A percentile compares a stretch with the other conserved stretches of the same genome.
These are phyloP conservation scores for Eretmocerus hayati DNA, from an alignment of 2,888 invertebrate genomes.

Conservation along the genomic window DNA sequence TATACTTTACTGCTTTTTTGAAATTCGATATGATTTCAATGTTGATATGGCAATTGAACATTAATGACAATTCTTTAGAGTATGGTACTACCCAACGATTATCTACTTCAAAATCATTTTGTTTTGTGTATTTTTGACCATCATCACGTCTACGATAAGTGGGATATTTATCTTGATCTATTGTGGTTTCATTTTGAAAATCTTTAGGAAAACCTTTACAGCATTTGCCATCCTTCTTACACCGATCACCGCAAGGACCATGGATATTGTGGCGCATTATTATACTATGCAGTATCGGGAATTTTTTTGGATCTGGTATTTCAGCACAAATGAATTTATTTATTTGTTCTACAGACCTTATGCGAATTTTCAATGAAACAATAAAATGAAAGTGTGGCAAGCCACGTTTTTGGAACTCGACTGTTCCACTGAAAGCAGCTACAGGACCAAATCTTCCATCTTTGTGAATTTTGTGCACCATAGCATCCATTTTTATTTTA, in stretches of 20 bases:
- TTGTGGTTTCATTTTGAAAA: conserved; percentile 25
- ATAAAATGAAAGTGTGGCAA: conserved; percentile 19
- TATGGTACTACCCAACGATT: conserved; percentile 37
- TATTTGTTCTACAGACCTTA: conserved; percentile 20
- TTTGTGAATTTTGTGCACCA: conserved; percentile 15
- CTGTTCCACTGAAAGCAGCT: conserved; percentile 16
- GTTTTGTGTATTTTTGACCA: conserved; percentile 16
- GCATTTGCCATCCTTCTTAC: conserved; percentile 25
- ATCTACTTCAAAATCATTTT: conserved; percentile 26
- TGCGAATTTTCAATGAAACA: conserved; percentile 1
- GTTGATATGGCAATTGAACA: conserved; percentile 32
- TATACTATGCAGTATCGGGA: conserved; percentile 31
- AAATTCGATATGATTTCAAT: conserved; percentile 30
- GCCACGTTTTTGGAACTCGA: conserved; percentile 16
- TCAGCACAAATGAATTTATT: conserved; percentile 15
- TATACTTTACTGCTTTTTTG: conserved; percentile 28
- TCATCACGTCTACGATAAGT: conserved; percentile 21
- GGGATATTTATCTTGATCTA: conserved; percentile 30
- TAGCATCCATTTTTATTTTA: conserved; percentile 16
- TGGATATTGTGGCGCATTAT: conserved; percentile 39
- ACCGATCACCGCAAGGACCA: conserved; percentile 35
- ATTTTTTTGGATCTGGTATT: conserved; percentile 24
- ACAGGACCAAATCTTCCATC: conserved; percentile 21
- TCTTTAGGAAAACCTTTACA: conserved; percentile 30
- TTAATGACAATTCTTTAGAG: conserved; percentile 13